Base-by-base conservation (phyloP, 2,797 vertebrate genomes). In the Hypotaenidia philippensis region DNA sequence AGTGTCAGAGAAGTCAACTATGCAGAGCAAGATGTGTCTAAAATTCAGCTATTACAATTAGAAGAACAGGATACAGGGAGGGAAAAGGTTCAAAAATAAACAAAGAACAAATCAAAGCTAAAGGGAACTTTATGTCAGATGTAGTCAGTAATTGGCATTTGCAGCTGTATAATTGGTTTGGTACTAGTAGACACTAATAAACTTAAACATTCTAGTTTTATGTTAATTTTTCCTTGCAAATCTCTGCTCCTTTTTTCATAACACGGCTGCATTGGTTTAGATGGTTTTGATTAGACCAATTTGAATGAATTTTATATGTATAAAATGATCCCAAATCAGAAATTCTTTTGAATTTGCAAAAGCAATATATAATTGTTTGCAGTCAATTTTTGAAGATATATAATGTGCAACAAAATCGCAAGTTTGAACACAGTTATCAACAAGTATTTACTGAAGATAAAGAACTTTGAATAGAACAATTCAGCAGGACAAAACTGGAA, bases 1-100 rank as follows among this genome's bases (percentile, higher is more conserved):
- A 97, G 82, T 96, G 91, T 97, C 96, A 95, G 41, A 92, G 79
- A 63, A 92, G 84, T 64, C 88, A 96, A 97, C 97, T 83, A 88
- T 65, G 56, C 71, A 89, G 64, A 79, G 68, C 83, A 96, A 89
- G 72, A 96, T 68, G 50, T 92, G 55, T 92, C 93, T 96, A 76
- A 96, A 96, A 93, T 64, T 63, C 40, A 88, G 56, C 38, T 69
- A 41, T 41, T 83, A 65, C 38, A 68, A 50, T 56, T 47, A 41
- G 16, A 78, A 88, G 19, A 83, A 20, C 36, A 87, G 36, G 31
- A 86, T 44, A 65, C 22, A 83, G 44, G 59, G 66, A 60, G 31
- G 10, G 92, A 81, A 38, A 93, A 31, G 19, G 36, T 36, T 47
- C 13, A 92, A 65, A 91, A 84, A 66, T 7, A 85, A 87, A 22